Evolutionary conservation across 35 echinoderm and acorn worm genomes (phyloP), one percentile per base, ranked within the genome.

Genomic region (Heliocidaris erythrogramma): DNA sequence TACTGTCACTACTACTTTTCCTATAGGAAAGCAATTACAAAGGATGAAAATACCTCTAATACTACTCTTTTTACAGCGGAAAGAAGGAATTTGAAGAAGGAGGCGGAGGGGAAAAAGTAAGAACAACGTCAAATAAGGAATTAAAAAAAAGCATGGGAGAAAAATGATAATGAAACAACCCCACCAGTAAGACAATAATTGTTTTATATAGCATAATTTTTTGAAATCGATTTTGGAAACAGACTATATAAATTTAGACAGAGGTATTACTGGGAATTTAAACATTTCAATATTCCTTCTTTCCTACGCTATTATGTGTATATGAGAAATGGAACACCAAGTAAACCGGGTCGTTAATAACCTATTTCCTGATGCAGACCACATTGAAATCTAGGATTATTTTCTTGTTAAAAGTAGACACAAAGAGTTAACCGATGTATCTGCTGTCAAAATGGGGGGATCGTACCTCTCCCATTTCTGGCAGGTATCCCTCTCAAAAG

Each of bases 341-440:
- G 65, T 78, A 24, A 78, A 78, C 27, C 65, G 65, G n/a, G 65
- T 78, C 65, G 27, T 24, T 78, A 78, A 78, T 78, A 78, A 24
- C 65, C 27, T 27, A 78, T 78, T 78, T 78, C 65, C 65, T 78
- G 65, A 78, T 78, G 65, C 65, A 78, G 65, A 78, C 65, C 65
- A 78, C 65, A 78, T n/a, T 78, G 65, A 78, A 78, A 78, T 78
- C 65, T 78, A 78, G 65, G 65, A 78, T 78, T 78, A 78, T 78
- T 7, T 78, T 78, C 21, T 78, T 78, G 65, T 78, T 78, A 78
- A 78, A 78, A 78, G 65, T 78, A 78, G 65, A 78, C 21, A 78
- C 65, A 78, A 78, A 78, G 27, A 78, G 65, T 18, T 78, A 78
- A n/a, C 65, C 65, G 27, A n/a, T 78, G 65, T 78, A 27, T 78